A percentile compares a stretch with the other conserved stretches of the same genome.
Conservation (phyloP, 2,888 invertebrate species). For the Colletes collaris region DNA sequence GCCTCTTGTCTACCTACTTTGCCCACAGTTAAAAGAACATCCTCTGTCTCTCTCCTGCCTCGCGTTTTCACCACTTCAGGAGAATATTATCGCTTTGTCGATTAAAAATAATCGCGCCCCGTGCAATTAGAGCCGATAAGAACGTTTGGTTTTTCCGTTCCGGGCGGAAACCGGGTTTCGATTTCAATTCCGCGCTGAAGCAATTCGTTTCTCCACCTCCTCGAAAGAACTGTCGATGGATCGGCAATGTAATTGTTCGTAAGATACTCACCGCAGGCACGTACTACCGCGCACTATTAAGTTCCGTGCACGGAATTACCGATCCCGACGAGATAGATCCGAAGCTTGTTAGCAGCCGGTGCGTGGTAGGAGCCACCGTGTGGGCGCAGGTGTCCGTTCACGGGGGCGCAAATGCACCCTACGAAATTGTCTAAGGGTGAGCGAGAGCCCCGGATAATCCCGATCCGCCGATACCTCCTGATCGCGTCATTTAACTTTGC, state of each 20-base stretch:
- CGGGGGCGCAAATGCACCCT: conserved; percentile 20
- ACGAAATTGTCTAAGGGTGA: conserved; percentile 30
- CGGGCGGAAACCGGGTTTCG: background rate
- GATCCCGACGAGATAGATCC: conserved; percentile 24
- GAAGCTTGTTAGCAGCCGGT: conserved; percentile 16
- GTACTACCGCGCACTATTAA: conserved; percentile 13
- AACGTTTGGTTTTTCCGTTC: too few species aligned
- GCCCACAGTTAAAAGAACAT: background rate
- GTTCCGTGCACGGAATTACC: conserved; percentile 20
- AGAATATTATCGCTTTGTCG: conserved; percentile 4
- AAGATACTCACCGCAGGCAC: background rate
- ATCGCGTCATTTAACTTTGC: conserved; percentile 35
- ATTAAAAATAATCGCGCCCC: too few species aligned
- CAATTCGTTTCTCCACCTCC: background rate
- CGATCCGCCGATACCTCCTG: background rate
- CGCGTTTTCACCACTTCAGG: background rate
- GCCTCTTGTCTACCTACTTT: conserved; percentile 14
- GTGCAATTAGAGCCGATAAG: too few species aligned
- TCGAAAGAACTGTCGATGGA: conserved; percentile 15
- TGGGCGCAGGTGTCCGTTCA: conserved; percentile 31
- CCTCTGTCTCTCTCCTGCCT: background rate
- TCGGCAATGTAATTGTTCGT: conserved; percentile 20
- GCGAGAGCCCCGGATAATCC: conserved; percentile 21
- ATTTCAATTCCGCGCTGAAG: conserved; percentile 6
- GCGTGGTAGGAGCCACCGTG: background rate